Base-by-base conservation (phyloP, 92 coral and sea anemone genomes). In the Pocillopora meandrina region DNA sequence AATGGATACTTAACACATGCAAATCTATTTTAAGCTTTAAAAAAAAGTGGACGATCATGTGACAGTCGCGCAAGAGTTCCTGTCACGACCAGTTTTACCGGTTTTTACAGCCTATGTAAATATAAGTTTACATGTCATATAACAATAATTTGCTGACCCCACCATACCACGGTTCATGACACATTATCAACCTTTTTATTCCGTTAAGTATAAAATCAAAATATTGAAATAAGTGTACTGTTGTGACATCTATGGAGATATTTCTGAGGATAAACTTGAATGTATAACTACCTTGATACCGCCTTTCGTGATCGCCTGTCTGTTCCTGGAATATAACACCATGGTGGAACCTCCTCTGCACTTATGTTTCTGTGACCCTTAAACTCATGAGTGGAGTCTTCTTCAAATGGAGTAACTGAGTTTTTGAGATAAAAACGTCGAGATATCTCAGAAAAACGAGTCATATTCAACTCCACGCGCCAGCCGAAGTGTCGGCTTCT, bases 241-340 rank as follows among this genome's bases (percentile, higher is more conserved):
- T 42, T 42, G 8, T 42, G 52, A 1, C 52, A 42, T 42, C 52
- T 42, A 42, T 42, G 52, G 52, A 42, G 8, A 3, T 42, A 42
- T 42, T 42, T 42, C 7, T 42, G 52, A 42, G 52, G 31, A 26
- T 42, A 42, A 42, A 42, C 52, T 42, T 42, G 52, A 7, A 42
- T 42, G 52, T 7, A 42, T 42, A 42, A 42, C 8, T 23, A 92
- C 98, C 98, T 86, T 56, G 99, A 96, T 31, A 91, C 96, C 9
- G 99, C 95, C 72, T 92, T 96, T 66, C 99, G 89, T 52, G 98
- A 95, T 71, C 94, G 89, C 79, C 97, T 82, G 18, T 89, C 97
- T 55, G 99, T 96, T 59, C 99, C 99, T 33, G 99, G 99, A 69
- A 94, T 85, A 72, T 84, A 89, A 60, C 98, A 96, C 99, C 99